Conservation (phyloP, 2,113 vertebrate species). For the Anolis sagrei region DNA sequence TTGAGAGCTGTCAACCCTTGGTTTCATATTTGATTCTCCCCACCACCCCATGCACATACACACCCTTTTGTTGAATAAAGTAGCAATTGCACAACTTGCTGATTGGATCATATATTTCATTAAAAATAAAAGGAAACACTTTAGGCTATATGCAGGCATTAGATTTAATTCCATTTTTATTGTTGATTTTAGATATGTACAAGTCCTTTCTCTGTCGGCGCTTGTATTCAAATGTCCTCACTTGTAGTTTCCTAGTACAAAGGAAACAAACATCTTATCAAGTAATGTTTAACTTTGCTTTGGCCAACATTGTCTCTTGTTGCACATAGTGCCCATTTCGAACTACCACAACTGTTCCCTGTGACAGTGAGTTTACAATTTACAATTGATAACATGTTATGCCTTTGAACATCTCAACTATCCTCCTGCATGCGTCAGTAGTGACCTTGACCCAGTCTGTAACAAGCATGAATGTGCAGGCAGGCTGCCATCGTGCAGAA, state of each 20-base stretch:
- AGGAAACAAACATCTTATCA: neutral
- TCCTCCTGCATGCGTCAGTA: slow-evolving; percentile 8
- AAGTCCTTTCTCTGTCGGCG: neutral
- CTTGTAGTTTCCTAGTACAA: neutral
- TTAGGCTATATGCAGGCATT: slow-evolving; percentile 50
- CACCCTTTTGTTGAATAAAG: slow-evolving; percentile 31
- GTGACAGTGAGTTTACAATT: neutral
- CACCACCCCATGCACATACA: no score
- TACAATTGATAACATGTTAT: neutral
- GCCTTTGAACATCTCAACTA: neutral
- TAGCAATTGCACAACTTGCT: slow-evolving; percentile 35
- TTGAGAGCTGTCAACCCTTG: slow-evolving; percentile 34
- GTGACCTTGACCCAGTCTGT: slow-evolving; percentile 19
- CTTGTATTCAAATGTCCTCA: neutral
- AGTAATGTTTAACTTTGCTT: neutral
- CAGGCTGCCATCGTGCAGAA: neutral
- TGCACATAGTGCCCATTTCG: neutral
- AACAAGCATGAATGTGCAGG: neutral
- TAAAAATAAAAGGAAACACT: slow-evolving; percentile 27
- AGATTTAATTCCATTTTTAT: neutral
- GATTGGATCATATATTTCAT: slow-evolving; percentile 25
- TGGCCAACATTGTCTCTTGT: neutral
- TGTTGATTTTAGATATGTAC: neutral
- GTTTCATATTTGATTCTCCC: neutral
- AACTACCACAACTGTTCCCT: neutral